These are phyloP conservation scores for Neoascia interrupta DNA, from an alignment of 2,888 invertebrate species.

Conservation along the genomic window DNA sequence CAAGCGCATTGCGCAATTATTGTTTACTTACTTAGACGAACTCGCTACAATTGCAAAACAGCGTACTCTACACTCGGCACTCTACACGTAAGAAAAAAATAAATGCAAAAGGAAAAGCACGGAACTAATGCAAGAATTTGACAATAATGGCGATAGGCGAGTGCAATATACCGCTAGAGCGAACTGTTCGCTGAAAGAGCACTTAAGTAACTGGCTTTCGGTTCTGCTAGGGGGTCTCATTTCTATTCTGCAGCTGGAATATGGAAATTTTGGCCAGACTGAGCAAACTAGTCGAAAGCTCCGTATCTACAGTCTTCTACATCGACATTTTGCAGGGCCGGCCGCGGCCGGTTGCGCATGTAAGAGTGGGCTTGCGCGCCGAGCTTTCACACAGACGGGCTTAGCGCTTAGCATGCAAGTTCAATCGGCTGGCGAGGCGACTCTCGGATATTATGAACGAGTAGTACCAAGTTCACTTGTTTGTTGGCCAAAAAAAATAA, in stretches of 20 bases:
- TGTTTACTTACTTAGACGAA: conserved; percentile 49
- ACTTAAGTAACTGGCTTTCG: conserved; percentile 56
- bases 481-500: conserved; percentile 13
- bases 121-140: conserved; percentile 35
- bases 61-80: conserved; percentile 2
- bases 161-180: not conserved
- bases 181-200: conserved; percentile 53
- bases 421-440: conserved; percentile 43
- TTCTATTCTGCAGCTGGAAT: conserved; percentile 61
- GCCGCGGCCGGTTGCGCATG: conserved; percentile 15
- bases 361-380: conserved; percentile 13
- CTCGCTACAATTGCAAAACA: conserved; percentile 49
- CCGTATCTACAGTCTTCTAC: not conserved
- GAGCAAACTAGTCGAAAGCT: conserved; percentile 53
- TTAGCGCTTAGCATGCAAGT: conserved; percentile 42
- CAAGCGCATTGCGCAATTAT: conserved; percentile 50
- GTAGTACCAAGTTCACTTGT: conserved; percentile 52
- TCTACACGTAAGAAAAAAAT: not conserved
- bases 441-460: too few relatives aligned
- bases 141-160: not conserved
- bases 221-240: conserved; percentile 50
- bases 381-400: conserved; percentile 31
- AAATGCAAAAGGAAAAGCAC: conserved; percentile 8
- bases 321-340: not conserved
- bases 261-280: conserved; percentile 41